Base-by-base conservation (phyloP, 2,797 vertebrate genomes). In the Characodon lateralis region DNA sequence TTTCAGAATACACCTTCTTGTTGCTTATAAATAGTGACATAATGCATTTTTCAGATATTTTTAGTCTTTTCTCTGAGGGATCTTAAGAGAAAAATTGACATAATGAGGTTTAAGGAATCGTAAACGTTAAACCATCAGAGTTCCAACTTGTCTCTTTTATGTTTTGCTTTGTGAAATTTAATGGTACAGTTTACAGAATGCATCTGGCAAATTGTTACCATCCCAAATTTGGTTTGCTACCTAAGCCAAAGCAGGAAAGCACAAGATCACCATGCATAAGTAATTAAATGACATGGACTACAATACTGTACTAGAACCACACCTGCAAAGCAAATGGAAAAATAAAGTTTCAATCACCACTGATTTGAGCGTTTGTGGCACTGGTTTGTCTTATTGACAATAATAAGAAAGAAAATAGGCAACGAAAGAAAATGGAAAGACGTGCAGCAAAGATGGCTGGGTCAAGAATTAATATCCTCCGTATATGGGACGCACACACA, bases 111-210 rank as follows among this genome's bases (percentile, higher is more conserved):
- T 80, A 75, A 43, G 31, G 50, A 20, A 43, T 39, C 20, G 76
- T 75, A 83, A 35, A 85, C 74, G 87, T 78, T 70, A 84, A 74
- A 74, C 68, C 71, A 77, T 88, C 82, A 73, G 46, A 56, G 10
- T 22, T 55, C 71, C 50, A 72, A 46, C 50, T 72, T 13, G 28
- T 39, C 18, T 71, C 9, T 28, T 28, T 71, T 71, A 72, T 20
- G 28, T 72, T 55, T 72, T 2, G 10, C 10, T 72, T 55, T 55
- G 71, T 35, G 10, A 24, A 53, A 53, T 9, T 16, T 13, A 39
- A 20, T 53, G 18, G 16, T 53, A 71, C 7, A 53, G 26, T 28
- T 51, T 53, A 41, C 26, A 71, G 20, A 35, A 50, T 28, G 12
- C 46, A n/a, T 63, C 41, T 16, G 51, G 31, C 35, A 58, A 5